These are phyloP conservation scores for Hypomesus transpacificus DNA, from an alignment of 2,113 vertebrate species.

Conservation along the genomic window DNA sequence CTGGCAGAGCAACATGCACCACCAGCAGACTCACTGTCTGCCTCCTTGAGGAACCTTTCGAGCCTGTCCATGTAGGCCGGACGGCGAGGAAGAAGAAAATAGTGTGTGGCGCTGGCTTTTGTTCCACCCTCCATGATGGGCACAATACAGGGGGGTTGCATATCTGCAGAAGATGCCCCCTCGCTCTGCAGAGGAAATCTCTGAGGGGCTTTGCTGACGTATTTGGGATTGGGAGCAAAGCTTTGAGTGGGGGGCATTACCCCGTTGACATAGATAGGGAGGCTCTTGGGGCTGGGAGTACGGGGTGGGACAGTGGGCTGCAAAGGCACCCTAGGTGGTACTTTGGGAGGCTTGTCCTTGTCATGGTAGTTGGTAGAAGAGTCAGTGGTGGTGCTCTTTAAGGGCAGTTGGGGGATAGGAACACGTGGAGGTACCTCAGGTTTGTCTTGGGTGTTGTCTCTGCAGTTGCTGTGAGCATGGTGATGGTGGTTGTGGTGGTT, in stretches of 20 bases:
- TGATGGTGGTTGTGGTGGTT: conserved; percentile 54
- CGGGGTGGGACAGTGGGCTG: conserved; percentile 78
- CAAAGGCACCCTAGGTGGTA: conserved; percentile 85
- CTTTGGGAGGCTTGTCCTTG: conserved; percentile 86
- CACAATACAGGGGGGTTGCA: conserved; percentile 83
- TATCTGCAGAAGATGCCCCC: conserved; percentile 8
- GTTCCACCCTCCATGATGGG: conserved; percentile 93
- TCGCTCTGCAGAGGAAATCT: conserved; percentile 60
- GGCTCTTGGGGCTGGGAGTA: conserved; percentile 88
- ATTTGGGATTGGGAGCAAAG: conserved; percentile 95
- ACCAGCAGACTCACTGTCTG: conserved; percentile 44
- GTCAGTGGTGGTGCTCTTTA: conserved; percentile 69
- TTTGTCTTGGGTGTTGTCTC: conserved; percentile 75
- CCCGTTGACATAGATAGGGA: conserved; percentile 91
- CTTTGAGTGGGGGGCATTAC: conserved; percentile 98
- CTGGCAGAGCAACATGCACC: conserved; percentile 48
- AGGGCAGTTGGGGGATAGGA: conserved; percentile 80
- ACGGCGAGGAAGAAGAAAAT: conserved; percentile 89
- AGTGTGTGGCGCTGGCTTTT: conserved; percentile 91
- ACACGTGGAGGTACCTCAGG: conserved; percentile 87
- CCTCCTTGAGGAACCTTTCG: conserved; percentile 81
- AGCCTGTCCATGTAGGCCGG: conserved; percentile 76
- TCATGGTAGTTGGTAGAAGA: conserved; percentile 74
- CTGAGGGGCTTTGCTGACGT: conserved; percentile 87
- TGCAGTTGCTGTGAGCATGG: neutral